phyloP scores from a whole-genome alignment of 2,113 vertebrate genomes.

The Cranoglanis bouderius region DNA sequence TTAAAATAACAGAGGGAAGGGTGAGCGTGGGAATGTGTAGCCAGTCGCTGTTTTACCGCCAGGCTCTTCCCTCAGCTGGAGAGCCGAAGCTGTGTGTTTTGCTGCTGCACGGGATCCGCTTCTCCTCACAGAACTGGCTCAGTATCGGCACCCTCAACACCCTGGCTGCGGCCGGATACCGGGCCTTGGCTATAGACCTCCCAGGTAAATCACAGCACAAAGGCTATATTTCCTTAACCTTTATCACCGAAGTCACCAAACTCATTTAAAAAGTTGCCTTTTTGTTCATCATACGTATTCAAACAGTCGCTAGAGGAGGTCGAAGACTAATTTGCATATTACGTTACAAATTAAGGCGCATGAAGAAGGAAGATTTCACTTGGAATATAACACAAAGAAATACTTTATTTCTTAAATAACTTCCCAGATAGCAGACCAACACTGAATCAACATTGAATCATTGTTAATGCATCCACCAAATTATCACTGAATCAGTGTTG shows the following conservation, averaged over 20 bases:
- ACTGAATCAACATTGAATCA: too few species aligned
- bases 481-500: too few species aligned
- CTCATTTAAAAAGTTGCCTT: neutral
- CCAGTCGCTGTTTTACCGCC: slow-evolving; percentile 84
- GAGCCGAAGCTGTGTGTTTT: slow-evolving; percentile 71
- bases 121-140: slow-evolving; percentile 91
- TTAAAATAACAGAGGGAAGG: slow-evolving; percentile 68
- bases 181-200: slow-evolving; percentile 87
- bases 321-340: too few species aligned
- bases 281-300: neutral
- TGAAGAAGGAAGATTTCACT: neutral
- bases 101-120: slow-evolving; percentile 90
- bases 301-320: neutral
- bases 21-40: slow-evolving; percentile 72
- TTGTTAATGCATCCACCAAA: too few species aligned
- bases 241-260: neutral
- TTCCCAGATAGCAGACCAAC: too few species aligned
- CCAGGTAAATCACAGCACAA: slow-evolving; percentile 76
- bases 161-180: slow-evolving; percentile 82
- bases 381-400: neutral
- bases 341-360: neutral
- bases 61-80: slow-evolving; percentile 66
- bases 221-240: neutral
- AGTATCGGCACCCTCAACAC: slow-evolving; percentile 78
- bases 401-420: too few species aligned